phyloP scores from a whole-genome alignment of 2,113 vertebrate genomes.

The Cyphomyrus plagiostoma region DNA sequence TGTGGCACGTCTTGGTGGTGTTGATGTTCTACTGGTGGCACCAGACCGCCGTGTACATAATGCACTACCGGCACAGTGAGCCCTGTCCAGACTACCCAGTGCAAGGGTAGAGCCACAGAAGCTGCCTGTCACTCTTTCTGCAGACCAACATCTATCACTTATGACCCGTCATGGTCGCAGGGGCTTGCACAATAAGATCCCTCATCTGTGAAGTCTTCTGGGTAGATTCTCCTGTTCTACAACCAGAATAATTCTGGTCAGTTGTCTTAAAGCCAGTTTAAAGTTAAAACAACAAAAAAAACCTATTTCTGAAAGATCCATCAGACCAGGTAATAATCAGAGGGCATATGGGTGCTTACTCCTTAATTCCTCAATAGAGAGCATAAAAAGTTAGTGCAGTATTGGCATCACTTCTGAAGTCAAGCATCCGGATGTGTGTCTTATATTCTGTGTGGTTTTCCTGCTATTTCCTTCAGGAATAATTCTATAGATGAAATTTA shows the following conservation, averaged over 20 bases:
- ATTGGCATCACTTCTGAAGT: neutral
- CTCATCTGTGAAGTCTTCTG: neutral
- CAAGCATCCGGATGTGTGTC: neutral
- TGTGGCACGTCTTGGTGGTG: conserved; percentile 97
- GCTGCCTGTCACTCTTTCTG: neutral
- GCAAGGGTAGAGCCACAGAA: conserved; percentile 19
- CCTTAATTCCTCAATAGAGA: neutral
- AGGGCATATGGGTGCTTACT: neutral
- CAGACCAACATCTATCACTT: neutral
- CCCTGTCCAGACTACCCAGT: conserved; percentile 60
- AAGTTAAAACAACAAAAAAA: neutral
- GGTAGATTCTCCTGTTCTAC: neutral
- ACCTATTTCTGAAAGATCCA: neutral
- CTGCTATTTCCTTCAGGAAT: neutral
- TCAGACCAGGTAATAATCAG: neutral
- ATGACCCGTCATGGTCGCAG: neutral
- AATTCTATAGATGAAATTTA: neutral
- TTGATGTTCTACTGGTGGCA: conserved; percentile 99
- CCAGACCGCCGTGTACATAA: conserved; percentile 85
- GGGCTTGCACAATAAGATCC: neutral
- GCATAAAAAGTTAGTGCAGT: neutral
- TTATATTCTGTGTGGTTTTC: neutral
- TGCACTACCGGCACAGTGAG: conserved; percentile 84
- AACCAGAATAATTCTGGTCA: neutral
- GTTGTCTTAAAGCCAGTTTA: neutral